phyloP scores from a whole-genome alignment of 1,140 invertebrate genomes.

The Lordiphosa stackelbergi region DNA sequence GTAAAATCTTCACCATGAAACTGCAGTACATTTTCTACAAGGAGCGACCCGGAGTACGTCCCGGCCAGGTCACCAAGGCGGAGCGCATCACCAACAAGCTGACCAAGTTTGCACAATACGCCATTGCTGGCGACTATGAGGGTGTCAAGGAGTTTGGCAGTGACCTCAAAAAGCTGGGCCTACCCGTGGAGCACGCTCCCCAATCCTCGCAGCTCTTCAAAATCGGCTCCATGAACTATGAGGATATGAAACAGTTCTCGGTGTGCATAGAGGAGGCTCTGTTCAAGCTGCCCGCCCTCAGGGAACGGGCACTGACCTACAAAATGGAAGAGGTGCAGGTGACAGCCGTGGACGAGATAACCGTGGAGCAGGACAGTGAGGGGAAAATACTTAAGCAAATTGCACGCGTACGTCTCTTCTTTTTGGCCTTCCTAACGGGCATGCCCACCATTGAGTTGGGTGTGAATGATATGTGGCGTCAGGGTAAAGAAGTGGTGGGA shows the following conservation, averaged over 20 bases:
- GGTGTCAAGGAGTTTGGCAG: constrained; percentile 95
- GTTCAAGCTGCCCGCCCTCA: constrained; percentile 88
- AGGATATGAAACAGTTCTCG: constrained; percentile 95
- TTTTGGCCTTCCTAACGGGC: constrained; percentile 93
- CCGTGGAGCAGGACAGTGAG: constrained; percentile 93
- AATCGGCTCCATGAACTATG: constrained; percentile 91
- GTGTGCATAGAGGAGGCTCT: constrained; percentile 92
- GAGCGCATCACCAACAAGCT: constrained; percentile 93
- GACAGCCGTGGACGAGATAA: constrained; percentile 96
- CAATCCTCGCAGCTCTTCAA: constrained; percentile 98
- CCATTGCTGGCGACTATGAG: constrained; percentile 95
- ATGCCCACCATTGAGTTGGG: constrained; percentile 98
- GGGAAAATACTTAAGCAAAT: constrained; percentile 94
- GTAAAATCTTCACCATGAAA: constrained; percentile 99
- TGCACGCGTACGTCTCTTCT: constrained; percentile 95
- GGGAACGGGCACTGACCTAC: constrained; percentile 94
- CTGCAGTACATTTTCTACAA: constrained; percentile 99
- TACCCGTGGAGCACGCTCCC: constrained; percentile 98
- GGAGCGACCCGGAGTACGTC: constrained; percentile 96
- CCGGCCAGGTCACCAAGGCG: constrained; percentile 96
- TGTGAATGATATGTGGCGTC: constrained; percentile 96
- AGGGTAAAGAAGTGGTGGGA: constrained; percentile 99
- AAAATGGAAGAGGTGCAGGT: constrained; percentile 99
- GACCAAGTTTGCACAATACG: constrained; percentile 95
- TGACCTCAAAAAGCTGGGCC: constrained; percentile 93